These are phyloP conservation scores for Tetraodon nigroviridis DNA, from an alignment of 2,113 vertebrate genomes.

Conservation along the genomic window DNA sequence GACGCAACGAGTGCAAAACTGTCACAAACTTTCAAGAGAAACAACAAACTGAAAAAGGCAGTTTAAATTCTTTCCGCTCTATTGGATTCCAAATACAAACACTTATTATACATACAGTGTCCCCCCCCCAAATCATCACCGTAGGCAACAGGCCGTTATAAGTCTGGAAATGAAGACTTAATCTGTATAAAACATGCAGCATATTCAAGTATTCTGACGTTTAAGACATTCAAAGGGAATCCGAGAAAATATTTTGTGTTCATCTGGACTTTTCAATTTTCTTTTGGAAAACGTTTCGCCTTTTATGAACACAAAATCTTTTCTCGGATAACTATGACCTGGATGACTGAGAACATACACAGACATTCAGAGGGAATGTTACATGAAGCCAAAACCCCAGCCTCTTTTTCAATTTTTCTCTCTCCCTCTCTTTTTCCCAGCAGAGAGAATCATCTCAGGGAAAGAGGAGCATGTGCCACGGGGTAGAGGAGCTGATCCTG, in stretches of 20 bases:
- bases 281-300: too few species aligned
- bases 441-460: conserved; percentile 42
- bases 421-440: conserved; percentile 13
- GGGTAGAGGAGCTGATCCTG: conserved; percentile 61
- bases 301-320: too few species aligned
- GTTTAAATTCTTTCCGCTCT: background rate
- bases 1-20: conserved; percentile 1
- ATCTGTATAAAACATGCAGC: background rate
- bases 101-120: background rate
- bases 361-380: conserved; percentile 24
- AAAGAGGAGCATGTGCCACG: conserved; percentile 56
- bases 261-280: too few species aligned
- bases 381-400: conserved; percentile 1
- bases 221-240: conserved; percentile 23
- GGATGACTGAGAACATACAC: too few species aligned
- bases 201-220: background rate
- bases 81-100: conserved; percentile 1
- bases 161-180: background rate
- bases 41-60: background rate
- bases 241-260: too few species aligned
- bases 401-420: background rate
- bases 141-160: conserved; percentile 1
- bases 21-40: conserved; percentile 3
- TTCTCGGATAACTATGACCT: too few species aligned
- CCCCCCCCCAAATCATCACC: background rate